A percentile compares a stretch with the other conserved stretches of the same genome.
Evolutionary conservation across 2,888 invertebrate species (phyloP).

Genomic region (Opisthograptis luteolata): DNA sequence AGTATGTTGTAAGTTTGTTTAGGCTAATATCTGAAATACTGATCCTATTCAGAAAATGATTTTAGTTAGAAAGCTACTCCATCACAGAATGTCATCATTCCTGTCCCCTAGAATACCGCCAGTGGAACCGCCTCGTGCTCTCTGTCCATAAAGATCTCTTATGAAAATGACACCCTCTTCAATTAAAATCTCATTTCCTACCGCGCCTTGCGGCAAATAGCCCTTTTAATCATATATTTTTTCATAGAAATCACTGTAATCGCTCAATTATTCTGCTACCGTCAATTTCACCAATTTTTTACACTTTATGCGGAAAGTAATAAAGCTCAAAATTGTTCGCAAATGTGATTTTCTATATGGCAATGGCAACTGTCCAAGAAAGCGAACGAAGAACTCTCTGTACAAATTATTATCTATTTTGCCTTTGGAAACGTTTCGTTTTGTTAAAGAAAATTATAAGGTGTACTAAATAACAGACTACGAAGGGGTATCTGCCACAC

Average conservation of each 20-base stretch:
- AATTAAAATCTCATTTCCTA: constrained; percentile 23
- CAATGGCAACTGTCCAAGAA: constrained; percentile 46
- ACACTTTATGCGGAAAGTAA: neutral
- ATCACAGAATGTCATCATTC: no score
- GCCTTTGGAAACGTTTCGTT: constrained; percentile 47
- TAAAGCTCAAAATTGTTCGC: constrained; percentile 6
- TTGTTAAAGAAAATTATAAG: constrained; percentile 1
- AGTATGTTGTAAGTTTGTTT: no score
- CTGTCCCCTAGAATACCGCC: no score
- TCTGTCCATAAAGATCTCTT: constrained; percentile 1
- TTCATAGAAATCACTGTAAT: constrained; percentile 20
- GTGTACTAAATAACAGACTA: neutral
- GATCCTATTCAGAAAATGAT: no score
- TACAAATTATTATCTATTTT: constrained; percentile 57
- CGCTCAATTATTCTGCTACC: constrained; percentile 11
- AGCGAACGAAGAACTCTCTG: constrained; percentile 56
- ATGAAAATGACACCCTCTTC: constrained; percentile 7
- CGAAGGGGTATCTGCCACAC: no score
- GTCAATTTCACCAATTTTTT: neutral
- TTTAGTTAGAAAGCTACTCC: no score
- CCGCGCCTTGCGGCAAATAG: constrained; percentile 16
- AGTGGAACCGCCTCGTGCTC: no score
- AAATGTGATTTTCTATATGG: constrained; percentile 22
- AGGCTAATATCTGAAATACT: no score
- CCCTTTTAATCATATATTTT: constrained; percentile 26